These are phyloP conservation scores for Tolypeutes matacus DNA, from an alignment of 2,797 vertebrate species.

Conservation along the genomic window DNA sequence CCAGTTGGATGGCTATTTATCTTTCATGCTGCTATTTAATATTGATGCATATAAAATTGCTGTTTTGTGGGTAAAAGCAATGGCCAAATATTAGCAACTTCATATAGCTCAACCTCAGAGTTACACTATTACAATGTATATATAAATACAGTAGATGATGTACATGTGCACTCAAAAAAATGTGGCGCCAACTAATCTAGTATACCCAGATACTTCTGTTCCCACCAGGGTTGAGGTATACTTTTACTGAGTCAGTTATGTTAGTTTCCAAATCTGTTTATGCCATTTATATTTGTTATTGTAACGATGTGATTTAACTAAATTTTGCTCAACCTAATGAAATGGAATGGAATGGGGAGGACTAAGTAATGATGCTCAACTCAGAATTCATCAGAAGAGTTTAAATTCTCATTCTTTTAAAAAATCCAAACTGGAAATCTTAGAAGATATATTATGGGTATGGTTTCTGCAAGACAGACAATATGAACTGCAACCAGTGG, in stretches of 20 bases:
- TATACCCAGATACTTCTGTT: not conserved
- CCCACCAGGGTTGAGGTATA: not conserved
- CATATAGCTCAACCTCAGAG: not conserved
- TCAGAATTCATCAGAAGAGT: not conserved
- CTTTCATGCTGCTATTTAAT: not conserved
- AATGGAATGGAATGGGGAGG: not conserved
- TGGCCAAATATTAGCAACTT: not conserved
- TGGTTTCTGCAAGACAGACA: slow-evolving; percentile 15
- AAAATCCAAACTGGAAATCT: slow-evolving; percentile 20
- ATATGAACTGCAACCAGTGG: not conserved
- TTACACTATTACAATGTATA: not conserved
- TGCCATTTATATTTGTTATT: not conserved
- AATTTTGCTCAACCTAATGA: slow-evolving; percentile 27
- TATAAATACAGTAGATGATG: not conserved
- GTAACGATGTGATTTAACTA: slow-evolving; percentile 19
- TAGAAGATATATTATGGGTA: not conserved
- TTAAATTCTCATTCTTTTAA: slow-evolving; percentile 39
- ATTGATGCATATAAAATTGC: not conserved
- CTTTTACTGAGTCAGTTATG: slow-evolving; percentile 4
- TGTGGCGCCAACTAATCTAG: not conserved
- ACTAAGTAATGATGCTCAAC: slow-evolving; percentile 46
- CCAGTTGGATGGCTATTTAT: not conserved
- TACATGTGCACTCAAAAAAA: not conserved
- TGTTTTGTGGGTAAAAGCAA: not conserved
- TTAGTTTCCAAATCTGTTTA: not conserved